Conservation (phyloP, 2,888 invertebrate species). For the Cataglyphis albicans region DNA sequence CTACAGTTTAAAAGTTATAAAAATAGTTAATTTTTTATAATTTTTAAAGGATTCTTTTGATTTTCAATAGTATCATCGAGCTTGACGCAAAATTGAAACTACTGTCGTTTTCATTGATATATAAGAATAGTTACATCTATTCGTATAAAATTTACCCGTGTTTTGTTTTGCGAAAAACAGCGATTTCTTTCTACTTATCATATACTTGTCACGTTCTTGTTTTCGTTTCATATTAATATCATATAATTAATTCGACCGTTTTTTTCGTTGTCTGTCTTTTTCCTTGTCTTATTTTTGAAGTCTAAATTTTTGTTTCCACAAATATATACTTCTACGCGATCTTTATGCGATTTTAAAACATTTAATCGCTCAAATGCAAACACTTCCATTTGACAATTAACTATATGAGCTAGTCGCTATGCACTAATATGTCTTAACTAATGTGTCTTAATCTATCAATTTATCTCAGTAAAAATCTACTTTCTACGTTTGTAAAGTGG, state of each 20-base stretch:
- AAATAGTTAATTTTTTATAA: constrained; percentile 1
- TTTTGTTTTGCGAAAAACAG: not conserved
- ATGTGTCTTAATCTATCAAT: constrained; percentile 29
- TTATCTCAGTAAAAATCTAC: constrained; percentile 26
- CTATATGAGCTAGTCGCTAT: constrained; percentile 34
- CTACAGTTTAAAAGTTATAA: not conserved
- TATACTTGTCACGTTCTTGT: not conserved
- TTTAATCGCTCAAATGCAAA: constrained; percentile 39
- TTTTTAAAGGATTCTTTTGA: not conserved
- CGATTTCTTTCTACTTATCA: not conserved
- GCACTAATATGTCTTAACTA: constrained; percentile 9
- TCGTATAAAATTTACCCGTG: constrained; percentile 27
- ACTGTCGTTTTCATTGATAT: not conserved
- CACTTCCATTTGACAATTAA: constrained; percentile 24
- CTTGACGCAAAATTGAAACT: constrained; percentile 5
- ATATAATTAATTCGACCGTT: not conserved
- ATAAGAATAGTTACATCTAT: not conserved
- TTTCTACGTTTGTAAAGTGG: constrained; percentile 44
- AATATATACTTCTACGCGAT: constrained; percentile 11
- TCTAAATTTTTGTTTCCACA: not conserved
- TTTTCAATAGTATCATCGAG: not conserved
- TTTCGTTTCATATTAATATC: too few species aligned
- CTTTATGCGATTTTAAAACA: constrained; percentile 4
- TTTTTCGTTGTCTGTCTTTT: constrained; percentile 4
- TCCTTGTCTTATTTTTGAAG: not conserved